Base-by-base conservation (phyloP, 1,140 invertebrate genomes). In the Venturia canescens region DNA sequence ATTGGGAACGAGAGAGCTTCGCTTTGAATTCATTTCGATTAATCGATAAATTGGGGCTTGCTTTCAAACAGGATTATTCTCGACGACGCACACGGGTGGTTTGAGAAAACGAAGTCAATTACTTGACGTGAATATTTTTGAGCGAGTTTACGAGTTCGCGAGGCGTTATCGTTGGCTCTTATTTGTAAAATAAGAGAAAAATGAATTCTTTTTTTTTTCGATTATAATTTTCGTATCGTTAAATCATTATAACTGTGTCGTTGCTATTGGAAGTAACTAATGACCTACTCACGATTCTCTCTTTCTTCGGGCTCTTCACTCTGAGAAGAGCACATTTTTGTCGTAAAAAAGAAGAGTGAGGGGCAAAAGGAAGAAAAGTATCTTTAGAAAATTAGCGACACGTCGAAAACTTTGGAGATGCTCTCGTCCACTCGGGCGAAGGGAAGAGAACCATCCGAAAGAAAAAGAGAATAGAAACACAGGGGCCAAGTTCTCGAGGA, bases 321-420 rank as follows among this genome's bases (percentile, higher is more conserved):
- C 13, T 44, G 3, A 9, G 38, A 44, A 44, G 11, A 9, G 38
- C 11, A 13, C 53, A 57, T 23, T 57, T 13, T 18, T 57, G n/a
- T 57, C 53, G 13, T 1, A 57, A 57, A 23, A 21, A 57, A 18
- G 13, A 21, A 23, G 5, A 57, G 16, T 7, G 53, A 21, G 53
- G 4, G 50, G 4, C 2, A 23, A 23, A 26, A 4, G 9, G 21
- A 21, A 23, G 0, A 15, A 11, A 26, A 23, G 60, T 66, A 66
- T 66, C 60, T 66, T 66, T 66, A 66, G 60, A 66, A 66, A 66
- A 66, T 66, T 66, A 66, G 60, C 60, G 60, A 66, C 60, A 66
- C 60, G 21, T 66, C 60, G 5, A 23, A 66, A 27, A 66, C 21
- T 66, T 6, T 27, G 26, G 23, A 66, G 60, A 66, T 3, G 23